phyloP scores from a whole-genome alignment of 2,888 invertebrate species.

The Cataglyphis altisquamis region DNA sequence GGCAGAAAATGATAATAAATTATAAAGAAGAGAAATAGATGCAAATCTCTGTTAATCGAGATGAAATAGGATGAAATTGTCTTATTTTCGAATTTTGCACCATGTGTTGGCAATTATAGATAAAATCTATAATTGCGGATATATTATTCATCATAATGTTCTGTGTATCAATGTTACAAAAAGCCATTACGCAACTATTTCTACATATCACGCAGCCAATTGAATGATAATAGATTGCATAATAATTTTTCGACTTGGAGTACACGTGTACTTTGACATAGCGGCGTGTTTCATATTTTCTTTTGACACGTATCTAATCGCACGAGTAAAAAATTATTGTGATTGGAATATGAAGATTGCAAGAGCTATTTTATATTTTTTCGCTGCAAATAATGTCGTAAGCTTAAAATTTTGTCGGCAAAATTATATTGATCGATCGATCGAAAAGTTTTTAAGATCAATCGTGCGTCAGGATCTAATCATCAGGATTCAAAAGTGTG shows the following conservation, averaged over 20 bases:
- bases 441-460: slow-evolving; percentile 5
- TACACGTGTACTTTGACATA: not conserved
- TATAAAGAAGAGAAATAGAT: not conserved
- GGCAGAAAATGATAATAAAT: not conserved
- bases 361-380: not conserved
- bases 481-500: not conserved
- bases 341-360: not conserved
- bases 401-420: not conserved
- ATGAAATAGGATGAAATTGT: not conserved
- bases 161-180: not conserved
- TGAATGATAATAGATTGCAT: slow-evolving; percentile 9
- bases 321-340: not conserved
- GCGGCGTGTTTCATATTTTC: not conserved
- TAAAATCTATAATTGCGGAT: slow-evolving; percentile 14
- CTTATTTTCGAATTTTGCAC: not conserved
- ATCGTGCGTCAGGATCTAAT: not conserved
- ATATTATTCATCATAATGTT: not conserved
- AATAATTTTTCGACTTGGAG: not conserved
- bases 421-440: not conserved
- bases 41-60: not conserved
- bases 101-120: slow-evolving; percentile 16
- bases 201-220: not conserved
- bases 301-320: not conserved
- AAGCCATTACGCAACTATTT: not conserved
- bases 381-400: not conserved